These are phyloP conservation scores for Ditylenchus weischeri DNA, from an alignment of 2,888 invertebrate genomes.

Conservation along the genomic window DNA sequence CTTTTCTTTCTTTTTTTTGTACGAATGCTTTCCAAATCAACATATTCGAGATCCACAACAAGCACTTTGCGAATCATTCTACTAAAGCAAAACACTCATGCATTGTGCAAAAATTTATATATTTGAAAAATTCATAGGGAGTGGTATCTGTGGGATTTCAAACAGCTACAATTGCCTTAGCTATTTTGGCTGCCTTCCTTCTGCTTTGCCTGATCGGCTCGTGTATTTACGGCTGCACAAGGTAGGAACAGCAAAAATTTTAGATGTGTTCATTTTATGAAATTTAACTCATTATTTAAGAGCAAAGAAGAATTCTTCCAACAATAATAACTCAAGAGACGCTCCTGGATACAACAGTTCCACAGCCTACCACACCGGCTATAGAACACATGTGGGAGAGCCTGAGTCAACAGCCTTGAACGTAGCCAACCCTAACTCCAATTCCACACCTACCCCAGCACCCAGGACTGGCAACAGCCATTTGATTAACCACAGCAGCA, in stretches of 20 bases:
- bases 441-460: conserved; percentile 11
- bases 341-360: conserved; percentile 13
- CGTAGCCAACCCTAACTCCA: conserved; percentile 9
- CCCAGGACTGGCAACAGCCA: not conserved
- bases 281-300: not conserved
- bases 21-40: no score
- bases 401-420: not conserved
- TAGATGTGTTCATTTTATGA: not conserved
- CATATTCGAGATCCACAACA: no score
- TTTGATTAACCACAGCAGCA: conserved; percentile 1
- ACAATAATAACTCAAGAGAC: conserved; percentile 1
- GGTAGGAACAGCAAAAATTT: not conserved
- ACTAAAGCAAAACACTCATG: no score
- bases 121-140: conserved; percentile 24
- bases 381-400: not conserved
- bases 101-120: no score
- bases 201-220: conserved; percentile 26
- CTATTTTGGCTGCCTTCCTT: conserved; percentile 35
- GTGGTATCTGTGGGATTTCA: conserved; percentile 44
- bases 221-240: conserved; percentile 13
- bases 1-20: no score
- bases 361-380: not conserved
- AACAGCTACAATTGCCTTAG: conserved; percentile 46
- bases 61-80: no score
- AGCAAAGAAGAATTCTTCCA: conserved; percentile 7